These are phyloP conservation scores for Corynorhinus townsendii DNA, from an alignment of 2,113 vertebrate species.

Conservation along the genomic window DNA sequence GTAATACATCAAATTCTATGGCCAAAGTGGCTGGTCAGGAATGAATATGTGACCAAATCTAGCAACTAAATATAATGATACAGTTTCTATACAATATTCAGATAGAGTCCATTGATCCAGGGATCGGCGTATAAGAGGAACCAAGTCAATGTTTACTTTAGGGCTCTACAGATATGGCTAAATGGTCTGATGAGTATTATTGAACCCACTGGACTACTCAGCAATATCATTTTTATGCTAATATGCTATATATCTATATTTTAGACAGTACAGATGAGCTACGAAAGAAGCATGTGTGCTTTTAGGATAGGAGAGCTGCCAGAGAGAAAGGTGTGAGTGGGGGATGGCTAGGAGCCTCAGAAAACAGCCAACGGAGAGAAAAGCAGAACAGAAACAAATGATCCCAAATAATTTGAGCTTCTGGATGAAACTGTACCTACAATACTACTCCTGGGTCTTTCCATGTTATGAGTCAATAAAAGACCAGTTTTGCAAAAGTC, in stretches of 20 bases:
- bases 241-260: background rate
- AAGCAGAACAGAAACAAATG: background rate
- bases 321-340: background rate
- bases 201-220: background rate
- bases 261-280: background rate
- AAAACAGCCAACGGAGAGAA: background rate
- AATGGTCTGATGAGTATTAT: background rate
- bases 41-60: background rate
- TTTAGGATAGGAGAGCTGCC: no score
- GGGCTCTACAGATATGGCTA: no score
- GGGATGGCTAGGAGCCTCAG: background rate
- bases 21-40: background rate
- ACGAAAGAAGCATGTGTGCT: background rate
- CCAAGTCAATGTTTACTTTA: background rate
- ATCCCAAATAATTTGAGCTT: background rate
- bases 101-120: background rate
- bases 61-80: background rate
- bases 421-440: background rate
- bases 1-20: background rate
- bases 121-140: background rate
- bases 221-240: background rate
- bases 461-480: background rate
- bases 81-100: background rate
- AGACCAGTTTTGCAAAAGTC: background rate
- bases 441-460: background rate